Evolutionary conservation across 2,113 vertebrate species (phyloP).

Genomic region (Sylvilagus bachmani): DNA sequence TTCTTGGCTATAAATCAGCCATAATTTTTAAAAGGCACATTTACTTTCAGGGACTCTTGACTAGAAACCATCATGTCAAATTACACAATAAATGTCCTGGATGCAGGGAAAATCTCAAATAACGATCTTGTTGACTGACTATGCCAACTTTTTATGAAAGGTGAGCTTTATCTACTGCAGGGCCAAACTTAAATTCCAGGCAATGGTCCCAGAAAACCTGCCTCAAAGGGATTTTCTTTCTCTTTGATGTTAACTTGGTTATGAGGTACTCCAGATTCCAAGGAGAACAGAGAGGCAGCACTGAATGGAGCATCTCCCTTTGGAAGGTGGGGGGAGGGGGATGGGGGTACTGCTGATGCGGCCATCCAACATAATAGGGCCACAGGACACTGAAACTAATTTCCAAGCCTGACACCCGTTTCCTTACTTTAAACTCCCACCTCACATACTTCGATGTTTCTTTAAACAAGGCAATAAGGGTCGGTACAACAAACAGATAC

Average conservation of each 20-base stretch:
- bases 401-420: not conserved
- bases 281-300: not conserved
- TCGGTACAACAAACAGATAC: not conserved
- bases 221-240: not conserved
- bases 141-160: not conserved
- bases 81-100: not conserved
- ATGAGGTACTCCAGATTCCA: not conserved
- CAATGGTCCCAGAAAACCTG: not conserved
- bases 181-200: not conserved
- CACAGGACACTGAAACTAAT: not conserved
- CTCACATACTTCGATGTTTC: not conserved
- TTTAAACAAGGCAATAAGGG: not conserved
- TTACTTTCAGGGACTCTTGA: not conserved
- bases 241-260: not conserved
- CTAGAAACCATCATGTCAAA: slow-evolving; percentile 19
- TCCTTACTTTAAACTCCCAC: not conserved
- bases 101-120: not conserved
- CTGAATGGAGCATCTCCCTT: not conserved
- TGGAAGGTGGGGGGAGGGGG: no score
- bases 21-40: slow-evolving; percentile 10
- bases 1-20: not conserved
- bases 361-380: not conserved
- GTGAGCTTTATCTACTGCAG: not conserved
- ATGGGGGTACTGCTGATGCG: not conserved
- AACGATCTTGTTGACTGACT: not conserved